Base-by-base conservation (phyloP, 2,888 invertebrate species). In the Eurytoma californica region DNA sequence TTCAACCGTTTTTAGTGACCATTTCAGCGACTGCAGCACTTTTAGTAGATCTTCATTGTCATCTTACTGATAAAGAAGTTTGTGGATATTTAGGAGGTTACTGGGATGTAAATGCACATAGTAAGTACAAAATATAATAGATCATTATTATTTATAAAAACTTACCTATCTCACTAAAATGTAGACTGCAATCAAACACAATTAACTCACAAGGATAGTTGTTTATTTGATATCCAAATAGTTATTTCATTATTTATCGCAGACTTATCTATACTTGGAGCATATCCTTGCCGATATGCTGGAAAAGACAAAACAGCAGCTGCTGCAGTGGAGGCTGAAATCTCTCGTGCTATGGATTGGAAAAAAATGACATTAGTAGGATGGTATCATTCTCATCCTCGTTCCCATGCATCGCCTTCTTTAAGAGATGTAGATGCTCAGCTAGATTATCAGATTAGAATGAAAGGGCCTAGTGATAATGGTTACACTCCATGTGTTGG, bases 351-450 rank as follows among this genome's bases (percentile, higher is more conserved):
- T 77, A 96, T 98, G 91, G 95, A 97, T 86, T 94, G 94, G 86
- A 93, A 95, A 85, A 95, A 96, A 74, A 92, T 97, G 57, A 94
- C 94, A 4, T 91, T 98, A 12, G 95, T 98, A 3, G 98, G 98
- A 9, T 98, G 98, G 98, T 98, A 98, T 91, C 98, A 98, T 91
- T 97, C 97, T 13, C 98, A 98, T 91, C 97, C 97, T 0, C 94
- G 94, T 73, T 95, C 95, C 83, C 95, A 96, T 75, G 95, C 97
- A 0, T 95, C 97, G 85, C 98, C 97, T 81, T 97, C 95, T 86
- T 92, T 94, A 79, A 92, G 96, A 73, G 98, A 98, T 89, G 95
- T 98, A 77, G 97, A 98, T 88, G 94, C 96, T 78, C 98, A 98
- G 90, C 91, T 98, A 82, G 97, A 98, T 86, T 97, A 98, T 91